These are phyloP conservation scores for Oxytorus armatus DNA, from an alignment of 2,888 invertebrate species.

Conservation along the genomic window DNA sequence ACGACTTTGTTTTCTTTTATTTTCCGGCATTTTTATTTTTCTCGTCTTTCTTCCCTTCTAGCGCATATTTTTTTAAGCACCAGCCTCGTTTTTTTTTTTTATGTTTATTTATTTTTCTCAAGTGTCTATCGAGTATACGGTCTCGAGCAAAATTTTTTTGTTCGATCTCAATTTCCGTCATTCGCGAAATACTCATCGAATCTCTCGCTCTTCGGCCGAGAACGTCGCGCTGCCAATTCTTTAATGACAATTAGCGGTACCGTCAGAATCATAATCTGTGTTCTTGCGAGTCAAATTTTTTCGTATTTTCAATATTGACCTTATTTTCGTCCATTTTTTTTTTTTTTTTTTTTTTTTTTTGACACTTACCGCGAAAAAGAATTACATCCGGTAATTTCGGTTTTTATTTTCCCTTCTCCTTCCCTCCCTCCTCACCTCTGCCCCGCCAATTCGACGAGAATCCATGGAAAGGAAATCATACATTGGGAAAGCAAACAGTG, in stretches of 20 bases:
- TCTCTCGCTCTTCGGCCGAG: too few relatives aligned
- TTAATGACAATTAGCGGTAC: too few relatives aligned
- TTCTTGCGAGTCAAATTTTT: not conserved
- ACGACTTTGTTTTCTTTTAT: conserved; percentile 32
- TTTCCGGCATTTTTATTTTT: conserved; percentile 10
- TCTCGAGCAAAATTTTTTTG: too few relatives aligned
- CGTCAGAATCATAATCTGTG: too few relatives aligned
- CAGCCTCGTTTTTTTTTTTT: too few relatives aligned
- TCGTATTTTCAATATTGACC: not conserved
- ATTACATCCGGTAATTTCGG: not conserved
- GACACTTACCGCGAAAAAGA: not conserved
- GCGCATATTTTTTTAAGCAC: too few relatives aligned
- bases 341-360: not conserved
- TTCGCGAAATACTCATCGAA: too few relatives aligned
- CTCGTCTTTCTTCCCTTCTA: too few relatives aligned
- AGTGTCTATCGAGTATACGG: too few relatives aligned
- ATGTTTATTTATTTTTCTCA: too few relatives aligned
- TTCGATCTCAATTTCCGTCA: too few relatives aligned
- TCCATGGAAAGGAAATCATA: conserved; percentile 60
- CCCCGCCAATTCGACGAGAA: conserved; percentile 29
- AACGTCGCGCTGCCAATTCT: too few relatives aligned
- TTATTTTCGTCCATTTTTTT: not conserved
- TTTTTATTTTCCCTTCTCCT: not conserved
- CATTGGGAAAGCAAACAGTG: conserved; percentile 68
- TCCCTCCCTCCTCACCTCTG: not conserved